Percentiles rank a stretch among this genome's conserved stretches.
These are phyloP conservation scores for Grammomys surdaster DNA, from an alignment of 2,113 vertebrate species.

Conservation along the genomic window DNA sequence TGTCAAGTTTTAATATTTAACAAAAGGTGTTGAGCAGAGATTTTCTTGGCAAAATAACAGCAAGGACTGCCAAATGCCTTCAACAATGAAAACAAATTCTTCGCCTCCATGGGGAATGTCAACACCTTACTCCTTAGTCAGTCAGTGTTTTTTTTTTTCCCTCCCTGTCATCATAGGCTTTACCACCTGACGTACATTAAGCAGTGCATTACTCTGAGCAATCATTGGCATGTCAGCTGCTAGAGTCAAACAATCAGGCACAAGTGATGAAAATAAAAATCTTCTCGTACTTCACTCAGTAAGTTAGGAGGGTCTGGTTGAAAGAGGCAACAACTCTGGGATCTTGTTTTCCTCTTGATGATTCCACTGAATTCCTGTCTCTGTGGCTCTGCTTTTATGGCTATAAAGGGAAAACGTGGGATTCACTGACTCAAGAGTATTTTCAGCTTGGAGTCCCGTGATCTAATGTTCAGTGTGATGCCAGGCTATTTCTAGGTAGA, in stretches of 20 bases:
- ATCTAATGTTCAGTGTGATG: not conserved
- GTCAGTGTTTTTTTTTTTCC: not conserved
- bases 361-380: not conserved
- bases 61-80: constrained; percentile 53
- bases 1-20: too few relatives aligned
- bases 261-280: not conserved
- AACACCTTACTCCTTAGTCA: not conserved
- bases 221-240: not conserved
- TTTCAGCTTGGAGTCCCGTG: not conserved
- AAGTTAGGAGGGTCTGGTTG: not conserved
- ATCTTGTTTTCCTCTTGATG: not conserved
- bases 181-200: not conserved
- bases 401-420: not conserved
- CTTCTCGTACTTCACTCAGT: not conserved
- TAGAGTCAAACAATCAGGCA: constrained; percentile 18
- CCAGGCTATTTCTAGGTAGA: not conserved
- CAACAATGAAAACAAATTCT: constrained; percentile 56
- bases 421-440: not conserved
- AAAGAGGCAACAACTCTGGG: not conserved
- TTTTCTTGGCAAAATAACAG: constrained; percentile 62
- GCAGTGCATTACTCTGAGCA: not conserved
- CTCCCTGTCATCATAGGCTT: not conserved
- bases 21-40: constrained; percentile 19
- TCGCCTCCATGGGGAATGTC: not conserved
- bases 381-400: not conserved